phyloP scores from a whole-genome alignment of 2,797 vertebrate genomes.

The Brotula barbata region DNA sequence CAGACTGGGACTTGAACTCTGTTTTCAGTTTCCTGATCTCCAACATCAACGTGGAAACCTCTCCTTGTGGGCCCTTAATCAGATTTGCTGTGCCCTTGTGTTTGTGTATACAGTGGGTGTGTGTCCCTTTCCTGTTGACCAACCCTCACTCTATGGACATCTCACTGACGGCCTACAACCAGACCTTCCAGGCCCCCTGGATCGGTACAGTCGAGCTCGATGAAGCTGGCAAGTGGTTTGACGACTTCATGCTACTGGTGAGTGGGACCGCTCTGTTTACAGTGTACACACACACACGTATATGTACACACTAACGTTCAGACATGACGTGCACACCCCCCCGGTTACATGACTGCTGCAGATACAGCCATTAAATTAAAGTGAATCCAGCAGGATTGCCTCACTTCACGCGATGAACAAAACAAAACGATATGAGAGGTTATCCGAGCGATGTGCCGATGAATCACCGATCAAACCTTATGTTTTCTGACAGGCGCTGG shows the following conservation, averaged over 20 bases:
- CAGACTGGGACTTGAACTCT: not conserved
- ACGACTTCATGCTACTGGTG: conserved; percentile 79
- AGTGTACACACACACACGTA: not conserved
- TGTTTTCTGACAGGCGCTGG: conserved; percentile 69
- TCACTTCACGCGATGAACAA: conserved; percentile 18
- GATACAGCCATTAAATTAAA: conserved; percentile 14
- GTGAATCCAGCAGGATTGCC: not conserved
- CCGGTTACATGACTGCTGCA: conserved; percentile 10
- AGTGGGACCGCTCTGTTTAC: conserved; percentile 42
- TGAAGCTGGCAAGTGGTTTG: conserved; percentile 81
- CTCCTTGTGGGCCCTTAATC: conserved; percentile 11
- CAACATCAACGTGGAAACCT: conserved; percentile 5
- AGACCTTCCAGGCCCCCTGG: conserved; percentile 81
- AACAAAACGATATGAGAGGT: too few relatives aligned
- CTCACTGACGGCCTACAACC: conserved; percentile 77
- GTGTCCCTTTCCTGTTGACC: conserved; percentile 81
- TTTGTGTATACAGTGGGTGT: conserved; percentile 70
- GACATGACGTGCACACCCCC: not conserved
- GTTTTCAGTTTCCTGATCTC: conserved; percentile 8
- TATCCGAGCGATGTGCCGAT: too few relatives aligned
- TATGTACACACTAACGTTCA: not conserved
- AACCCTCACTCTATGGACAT: conserved; percentile 81
- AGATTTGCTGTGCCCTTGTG: conserved; percentile 40
- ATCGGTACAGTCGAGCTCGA: conserved; percentile 76
- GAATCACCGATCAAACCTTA: not conserved